These are phyloP conservation scores for Pristionchus entomophagus DNA, from an alignment of 2,888 invertebrate species.

Conservation along the genomic window DNA sequence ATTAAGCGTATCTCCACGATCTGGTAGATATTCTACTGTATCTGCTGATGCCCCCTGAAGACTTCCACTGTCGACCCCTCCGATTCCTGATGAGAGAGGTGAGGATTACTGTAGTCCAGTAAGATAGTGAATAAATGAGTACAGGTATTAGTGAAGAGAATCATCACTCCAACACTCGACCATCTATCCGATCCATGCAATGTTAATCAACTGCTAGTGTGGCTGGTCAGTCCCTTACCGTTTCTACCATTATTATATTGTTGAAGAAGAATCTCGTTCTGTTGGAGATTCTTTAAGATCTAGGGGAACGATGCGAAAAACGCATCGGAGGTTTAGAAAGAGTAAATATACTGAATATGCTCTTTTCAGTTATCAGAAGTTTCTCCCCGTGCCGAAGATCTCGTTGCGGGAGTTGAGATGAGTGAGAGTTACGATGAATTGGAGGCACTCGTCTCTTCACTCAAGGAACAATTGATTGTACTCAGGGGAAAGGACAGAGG, in stretches of 20 bases:
- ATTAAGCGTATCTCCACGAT: constrained; percentile 86
- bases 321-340: too few species aligned
- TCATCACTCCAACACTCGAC: constrained; percentile 84
- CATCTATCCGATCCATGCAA: constrained; percentile 90
- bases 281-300: neutral
- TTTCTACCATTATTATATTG: neutral
- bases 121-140: neutral
- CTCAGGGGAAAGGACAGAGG: constrained; percentile 88
- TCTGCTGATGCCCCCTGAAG: constrained; percentile 87
- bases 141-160: constrained; percentile 77
- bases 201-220: constrained; percentile 90
- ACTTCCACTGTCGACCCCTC: constrained; percentile 88
- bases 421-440: constrained; percentile 88
- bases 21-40: constrained; percentile 88
- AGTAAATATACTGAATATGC: neutral
- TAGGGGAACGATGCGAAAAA: neutral
- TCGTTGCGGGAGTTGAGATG: constrained; percentile 87
- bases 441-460: constrained; percentile 85
- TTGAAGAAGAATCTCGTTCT: too few species aligned
- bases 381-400: constrained; percentile 87
- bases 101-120: neutral
- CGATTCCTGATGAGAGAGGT: constrained; percentile 82
- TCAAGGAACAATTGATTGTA: constrained; percentile 85
- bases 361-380: constrained; percentile 85
- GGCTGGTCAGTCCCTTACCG: constrained; percentile 83